phyloP scores from a whole-genome alignment of 2,888 invertebrate genomes.

The Philhelius pedissequus region DNA sequence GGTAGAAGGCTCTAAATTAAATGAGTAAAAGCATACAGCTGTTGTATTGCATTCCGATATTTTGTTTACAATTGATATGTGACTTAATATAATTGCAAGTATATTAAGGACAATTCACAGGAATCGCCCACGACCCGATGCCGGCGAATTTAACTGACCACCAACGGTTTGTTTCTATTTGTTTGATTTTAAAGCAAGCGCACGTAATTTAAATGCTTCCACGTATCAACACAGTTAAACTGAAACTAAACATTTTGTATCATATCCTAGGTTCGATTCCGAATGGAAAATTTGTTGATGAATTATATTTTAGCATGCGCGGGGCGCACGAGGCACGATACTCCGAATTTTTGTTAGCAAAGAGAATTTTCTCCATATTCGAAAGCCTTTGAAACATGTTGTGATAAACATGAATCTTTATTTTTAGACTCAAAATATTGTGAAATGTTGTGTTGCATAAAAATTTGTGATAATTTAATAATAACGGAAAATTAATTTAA shows the following conservation, averaged over 20 bases:
- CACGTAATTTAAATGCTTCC: constrained; percentile 33
- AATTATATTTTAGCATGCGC: constrained; percentile 30
- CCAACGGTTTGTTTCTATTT: constrained; percentile 17
- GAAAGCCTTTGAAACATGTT: too few species aligned
- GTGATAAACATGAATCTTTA: too few species aligned
- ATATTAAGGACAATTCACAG: not conserved
- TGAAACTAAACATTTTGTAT: constrained; percentile 61
- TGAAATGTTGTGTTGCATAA: too few species aligned
- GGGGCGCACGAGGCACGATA: constrained; percentile 39
- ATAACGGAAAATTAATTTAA: too few species aligned
- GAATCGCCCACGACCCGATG: constrained; percentile 3
- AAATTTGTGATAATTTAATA: too few species aligned
- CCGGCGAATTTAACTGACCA: constrained; percentile 14
- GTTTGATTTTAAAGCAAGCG: constrained; percentile 5
- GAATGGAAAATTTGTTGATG: constrained; percentile 45
- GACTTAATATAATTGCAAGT: not conserved
- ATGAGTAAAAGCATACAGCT: not conserved
- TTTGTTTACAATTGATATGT: not conserved
- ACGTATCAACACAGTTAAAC: constrained; percentile 54
- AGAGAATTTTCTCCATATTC: too few species aligned
- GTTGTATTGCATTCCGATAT: not conserved
- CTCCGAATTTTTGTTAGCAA: constrained; percentile 26
- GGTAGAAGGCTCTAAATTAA: not conserved
- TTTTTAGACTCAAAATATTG: too few species aligned
- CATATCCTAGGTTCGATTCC: constrained; percentile 45